These are phyloP conservation scores for Drosophila dunni DNA, from an alignment of 1,140 invertebrate genomes.

Conservation along the genomic window DNA sequence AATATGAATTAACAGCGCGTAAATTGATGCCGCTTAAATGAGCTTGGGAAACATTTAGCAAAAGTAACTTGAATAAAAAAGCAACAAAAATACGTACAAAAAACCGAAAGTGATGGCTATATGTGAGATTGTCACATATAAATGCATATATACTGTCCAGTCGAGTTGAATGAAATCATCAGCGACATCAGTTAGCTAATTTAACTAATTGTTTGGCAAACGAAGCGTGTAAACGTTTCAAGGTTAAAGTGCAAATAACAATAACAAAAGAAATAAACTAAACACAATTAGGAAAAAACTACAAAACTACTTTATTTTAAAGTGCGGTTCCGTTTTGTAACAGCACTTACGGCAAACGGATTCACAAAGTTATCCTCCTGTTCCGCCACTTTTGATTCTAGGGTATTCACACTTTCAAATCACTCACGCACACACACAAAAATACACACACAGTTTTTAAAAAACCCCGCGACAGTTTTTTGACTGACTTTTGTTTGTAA, in stretches of 20 bases:
- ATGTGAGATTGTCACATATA: constrained; percentile 41
- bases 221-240: constrained; percentile 65
- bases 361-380: constrained; percentile 54
- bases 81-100: constrained; percentile 36
- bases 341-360: constrained; percentile 70
- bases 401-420: constrained; percentile 4
- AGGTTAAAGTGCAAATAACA: constrained; percentile 48
- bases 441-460: not conserved
- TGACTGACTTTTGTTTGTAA: constrained; percentile 6
- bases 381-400: constrained; percentile 60
- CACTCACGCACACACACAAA: not conserved
- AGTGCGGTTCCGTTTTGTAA: constrained; percentile 23
- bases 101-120: constrained; percentile 1
- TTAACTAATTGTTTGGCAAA: constrained; percentile 60
- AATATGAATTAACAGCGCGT: constrained; percentile 38
- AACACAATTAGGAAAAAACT: no score
- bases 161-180: constrained; percentile 62
- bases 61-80: constrained; percentile 44
- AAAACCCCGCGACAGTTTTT: constrained; percentile 8
- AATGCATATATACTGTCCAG: not conserved
- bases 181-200: constrained; percentile 27
- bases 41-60: constrained; percentile 46
- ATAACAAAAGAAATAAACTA: constrained; percentile 23
- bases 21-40: constrained; percentile 58
- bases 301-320: constrained; percentile 14